These are phyloP conservation scores for Triplophysa rosa DNA, from an alignment of 2,113 vertebrate genomes.

Conservation along the genomic window DNA sequence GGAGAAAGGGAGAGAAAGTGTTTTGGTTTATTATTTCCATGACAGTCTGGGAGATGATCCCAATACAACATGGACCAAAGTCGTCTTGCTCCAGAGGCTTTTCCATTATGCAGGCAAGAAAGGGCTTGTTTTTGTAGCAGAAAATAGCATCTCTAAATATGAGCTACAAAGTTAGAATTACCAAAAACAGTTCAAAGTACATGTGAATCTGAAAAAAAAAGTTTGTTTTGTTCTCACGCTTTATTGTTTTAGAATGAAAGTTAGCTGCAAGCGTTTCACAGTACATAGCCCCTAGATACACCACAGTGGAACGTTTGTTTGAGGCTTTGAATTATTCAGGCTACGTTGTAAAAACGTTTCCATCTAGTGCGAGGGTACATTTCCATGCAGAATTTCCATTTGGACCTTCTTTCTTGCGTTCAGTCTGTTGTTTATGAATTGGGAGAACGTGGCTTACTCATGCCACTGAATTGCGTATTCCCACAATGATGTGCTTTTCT, in stretches of 20 bases:
- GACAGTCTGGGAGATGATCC: slow-evolving; percentile 32
- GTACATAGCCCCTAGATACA: not conserved
- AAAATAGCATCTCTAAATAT: slow-evolving; percentile 28
- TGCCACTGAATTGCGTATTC: not conserved
- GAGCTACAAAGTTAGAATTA: not conserved
- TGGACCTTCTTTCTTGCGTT: slow-evolving; percentile 14
- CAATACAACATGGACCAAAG: slow-evolving; percentile 23
- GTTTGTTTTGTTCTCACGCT: not conserved
- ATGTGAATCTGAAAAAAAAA: not conserved
- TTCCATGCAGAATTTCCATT: slow-evolving; percentile 31
- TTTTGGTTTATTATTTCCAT: slow-evolving; percentile 19
- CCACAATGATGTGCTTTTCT: not conserved
- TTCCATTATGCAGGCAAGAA: slow-evolving; percentile 22
- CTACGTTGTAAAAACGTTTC: slow-evolving; percentile 29
- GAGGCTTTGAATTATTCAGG: slow-evolving; percentile 13
- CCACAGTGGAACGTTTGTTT: not conserved
- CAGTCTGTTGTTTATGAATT: slow-evolving; percentile 23
- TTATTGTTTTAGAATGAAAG: not conserved
- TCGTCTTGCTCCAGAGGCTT: slow-evolving; percentile 19
- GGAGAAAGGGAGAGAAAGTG: slow-evolving; percentile 8
- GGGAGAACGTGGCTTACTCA: slow-evolving; percentile 19
- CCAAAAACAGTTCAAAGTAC: slow-evolving; percentile 8
- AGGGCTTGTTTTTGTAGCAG: slow-evolving; percentile 18
- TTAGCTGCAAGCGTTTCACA: not conserved
- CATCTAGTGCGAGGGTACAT: slow-evolving; percentile 10